Percentiles rank a stretch among this genome's conserved stretches.
These are phyloP conservation scores for Pseudorhiza aurosa DNA, from an alignment of 30 jellyfish, hydroid and myxozoan species.

Conservation along the genomic window DNA sequence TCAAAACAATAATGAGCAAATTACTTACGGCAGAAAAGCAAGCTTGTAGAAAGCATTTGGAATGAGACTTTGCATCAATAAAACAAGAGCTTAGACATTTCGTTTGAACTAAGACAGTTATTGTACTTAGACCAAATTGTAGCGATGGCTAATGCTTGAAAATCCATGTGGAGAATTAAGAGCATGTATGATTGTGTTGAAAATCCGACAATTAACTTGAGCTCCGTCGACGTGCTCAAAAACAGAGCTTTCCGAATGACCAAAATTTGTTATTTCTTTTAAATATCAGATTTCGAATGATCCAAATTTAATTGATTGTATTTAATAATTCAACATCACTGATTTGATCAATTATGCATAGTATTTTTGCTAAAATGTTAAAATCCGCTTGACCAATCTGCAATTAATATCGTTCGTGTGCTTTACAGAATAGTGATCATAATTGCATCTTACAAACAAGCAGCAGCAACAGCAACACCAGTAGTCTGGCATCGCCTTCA, in stretches of 20 bases:
- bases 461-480: too few species aligned
- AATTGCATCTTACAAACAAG: too few species aligned
- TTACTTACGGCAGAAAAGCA: conserved; percentile 14
- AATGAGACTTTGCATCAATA: conserved; percentile 26
- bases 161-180: conserved; percentile 47
- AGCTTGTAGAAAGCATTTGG: conserved; percentile 23
- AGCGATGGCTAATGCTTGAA: conserved; percentile 45
- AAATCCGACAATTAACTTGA: conserved; percentile 57
- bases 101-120: conserved; percentile 22
- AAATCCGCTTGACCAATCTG: conserved; percentile 12
- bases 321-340: conserved; percentile 41
- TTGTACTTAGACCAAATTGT: conserved; percentile 45
- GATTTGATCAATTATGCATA: conserved; percentile 44
- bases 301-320: conserved; percentile 46
- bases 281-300: conserved; percentile 43
- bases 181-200: conserved; percentile 43
- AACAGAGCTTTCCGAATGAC: conserved; percentile 46
- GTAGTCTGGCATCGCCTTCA: too few species aligned
- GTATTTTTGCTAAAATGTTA: not conserved
- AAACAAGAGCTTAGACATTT: conserved; percentile 41
- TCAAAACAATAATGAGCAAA: conserved; percentile 24
- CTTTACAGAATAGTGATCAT: too few species aligned
- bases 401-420: not conserved
- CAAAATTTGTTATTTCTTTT: conserved; percentile 57
- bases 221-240: conserved; percentile 37